Conservation (phyloP, 1,140 invertebrate species). For the Dreissena polymorpha region DNA sequence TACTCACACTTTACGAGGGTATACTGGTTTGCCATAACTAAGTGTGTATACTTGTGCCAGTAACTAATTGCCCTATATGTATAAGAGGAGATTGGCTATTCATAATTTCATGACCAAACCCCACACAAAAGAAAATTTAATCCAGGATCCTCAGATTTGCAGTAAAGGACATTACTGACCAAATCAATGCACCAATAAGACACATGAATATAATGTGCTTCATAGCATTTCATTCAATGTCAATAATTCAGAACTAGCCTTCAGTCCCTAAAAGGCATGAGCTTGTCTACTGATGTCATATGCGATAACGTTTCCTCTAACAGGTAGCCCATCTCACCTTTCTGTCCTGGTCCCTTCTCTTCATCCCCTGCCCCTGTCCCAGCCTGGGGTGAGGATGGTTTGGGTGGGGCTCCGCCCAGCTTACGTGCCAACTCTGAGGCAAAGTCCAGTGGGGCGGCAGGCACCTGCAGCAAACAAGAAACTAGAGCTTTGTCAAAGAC, state of each 20-base stretch:
- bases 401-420: constrained; percentile 61
- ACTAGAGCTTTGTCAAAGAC: neutral
- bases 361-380: constrained; percentile 17
- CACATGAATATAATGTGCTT: neutral
- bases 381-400: constrained; percentile 34
- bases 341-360: constrained; percentile 18
- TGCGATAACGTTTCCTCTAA: neutral
- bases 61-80: too few relatives aligned
- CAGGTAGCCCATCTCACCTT: neutral
- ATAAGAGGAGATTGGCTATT: too few relatives aligned
- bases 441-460: constrained; percentile 59
- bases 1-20: too few relatives aligned
- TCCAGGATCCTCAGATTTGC: too few relatives aligned
- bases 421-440: constrained; percentile 68
- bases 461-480: neutral
- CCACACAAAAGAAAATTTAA: too few relatives aligned
- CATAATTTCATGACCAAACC: too few relatives aligned
- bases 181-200: neutral
- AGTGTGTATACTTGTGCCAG: too few relatives aligned
- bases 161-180: neutral
- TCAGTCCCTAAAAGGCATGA: neutral
- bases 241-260: neutral
- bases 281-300: neutral
- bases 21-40: too few relatives aligned
- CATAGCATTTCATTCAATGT: neutral